Evolutionary conservation across 2,113 vertebrate genomes (phyloP).

Genomic region (Marmota monax): DNA sequence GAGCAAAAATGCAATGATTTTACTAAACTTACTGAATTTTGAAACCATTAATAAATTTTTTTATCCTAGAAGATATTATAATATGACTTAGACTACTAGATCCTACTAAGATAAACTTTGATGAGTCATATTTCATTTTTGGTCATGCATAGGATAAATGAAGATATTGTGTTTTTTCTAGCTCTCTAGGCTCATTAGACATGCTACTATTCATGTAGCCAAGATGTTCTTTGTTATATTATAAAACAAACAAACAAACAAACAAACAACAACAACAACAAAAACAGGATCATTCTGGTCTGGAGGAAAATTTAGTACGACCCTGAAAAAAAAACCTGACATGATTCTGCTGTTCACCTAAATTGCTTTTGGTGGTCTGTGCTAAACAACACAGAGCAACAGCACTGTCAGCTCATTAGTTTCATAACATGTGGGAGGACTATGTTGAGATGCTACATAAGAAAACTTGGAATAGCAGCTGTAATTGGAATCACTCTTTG

Average conservation of each 20-base stretch:
- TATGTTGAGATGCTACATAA: slow-evolving; percentile 24
- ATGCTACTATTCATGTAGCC: neutral
- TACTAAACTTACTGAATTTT: neutral
- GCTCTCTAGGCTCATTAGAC: neutral
- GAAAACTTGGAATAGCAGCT: slow-evolving; percentile 27
- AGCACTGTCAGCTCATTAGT: slow-evolving; percentile 38
- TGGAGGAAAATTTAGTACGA: neutral
- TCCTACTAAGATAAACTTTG: neutral
- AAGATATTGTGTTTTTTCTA: neutral
- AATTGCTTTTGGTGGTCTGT: slow-evolving; percentile 13
- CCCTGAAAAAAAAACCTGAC: neutral
- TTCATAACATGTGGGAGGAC: neutral
- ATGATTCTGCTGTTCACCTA: neutral
- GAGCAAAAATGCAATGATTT: neutral
- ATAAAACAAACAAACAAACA: no score
- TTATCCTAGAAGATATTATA: neutral
- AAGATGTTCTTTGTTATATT: neutral
- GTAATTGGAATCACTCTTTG: slow-evolving; percentile 7
- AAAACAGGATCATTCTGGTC: neutral
- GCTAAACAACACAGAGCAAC: slow-evolving; percentile 21
- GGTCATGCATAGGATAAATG: neutral
- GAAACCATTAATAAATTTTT: neutral
- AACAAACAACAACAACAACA: no score
- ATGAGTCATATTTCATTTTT: neutral
- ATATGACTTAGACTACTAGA: neutral